Evolutionary conservation across 2,888 invertebrate species (phyloP).

Genomic region (Eupithecia exiguata): DNA sequence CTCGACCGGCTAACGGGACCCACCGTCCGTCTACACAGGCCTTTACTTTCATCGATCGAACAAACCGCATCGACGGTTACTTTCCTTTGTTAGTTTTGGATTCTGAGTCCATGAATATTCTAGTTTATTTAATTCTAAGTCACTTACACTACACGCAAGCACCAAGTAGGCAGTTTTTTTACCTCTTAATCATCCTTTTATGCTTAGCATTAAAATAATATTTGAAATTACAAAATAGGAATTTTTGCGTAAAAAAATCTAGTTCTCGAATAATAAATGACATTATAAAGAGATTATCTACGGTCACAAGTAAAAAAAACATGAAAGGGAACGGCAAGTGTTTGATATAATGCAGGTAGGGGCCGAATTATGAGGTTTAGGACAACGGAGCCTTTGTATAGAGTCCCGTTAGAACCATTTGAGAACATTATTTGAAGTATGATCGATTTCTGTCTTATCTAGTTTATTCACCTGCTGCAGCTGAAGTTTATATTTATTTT

Average conservation of each 20-base stretch:
- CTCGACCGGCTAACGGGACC: constrained; percentile 79
- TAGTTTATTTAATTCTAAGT: constrained; percentile 49
- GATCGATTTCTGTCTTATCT: constrained; percentile 52
- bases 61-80: constrained; percentile 76
- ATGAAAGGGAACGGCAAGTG: constrained; percentile 71
- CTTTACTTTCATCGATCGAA: constrained; percentile 84
- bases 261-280: constrained; percentile 45
- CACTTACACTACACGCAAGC: constrained; percentile 25
- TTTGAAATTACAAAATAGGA: constrained; percentile 2
- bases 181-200: background rate
- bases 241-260: constrained; percentile 25
- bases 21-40: constrained; percentile 73
- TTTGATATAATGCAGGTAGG: constrained; percentile 74
- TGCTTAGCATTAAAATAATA: constrained; percentile 6
- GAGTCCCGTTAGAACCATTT: constrained; percentile 72
- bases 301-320: constrained; percentile 59
- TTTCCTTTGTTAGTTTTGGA: constrained; percentile 81
- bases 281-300: constrained; percentile 66
- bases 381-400: constrained; percentile 65
- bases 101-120: constrained; percentile 48
- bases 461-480: constrained; percentile 49
- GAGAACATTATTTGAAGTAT: constrained; percentile 65
- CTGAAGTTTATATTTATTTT: background rate
- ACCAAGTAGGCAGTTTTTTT: background rate
- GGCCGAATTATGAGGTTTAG: constrained; percentile 57